Percentiles rank a stretch among this genome's conserved stretches.
These are phyloP conservation scores for Pollenia angustigena DNA, from an alignment of 2,888 invertebrate genomes.

Conservation along the genomic window DNA sequence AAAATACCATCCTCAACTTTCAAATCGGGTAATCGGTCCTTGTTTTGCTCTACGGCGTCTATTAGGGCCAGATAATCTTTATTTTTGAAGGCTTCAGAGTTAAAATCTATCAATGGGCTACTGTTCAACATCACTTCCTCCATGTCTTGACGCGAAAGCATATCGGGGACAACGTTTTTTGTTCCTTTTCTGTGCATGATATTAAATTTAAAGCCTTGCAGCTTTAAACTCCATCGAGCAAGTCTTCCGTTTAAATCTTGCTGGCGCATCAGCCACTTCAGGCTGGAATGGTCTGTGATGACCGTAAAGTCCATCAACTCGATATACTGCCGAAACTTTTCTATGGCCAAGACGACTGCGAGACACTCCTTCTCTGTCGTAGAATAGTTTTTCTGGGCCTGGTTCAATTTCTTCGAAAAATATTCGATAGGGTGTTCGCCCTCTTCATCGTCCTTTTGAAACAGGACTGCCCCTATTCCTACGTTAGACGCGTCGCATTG, in stretches of 20 bases:
- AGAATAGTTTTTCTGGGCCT: constrained; percentile 8
- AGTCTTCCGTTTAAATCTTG: constrained; percentile 63
- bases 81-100: not conserved
- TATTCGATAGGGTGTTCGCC: constrained; percentile 48
- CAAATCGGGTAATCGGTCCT: not conserved
- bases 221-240: constrained; percentile 76
- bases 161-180: constrained; percentile 6
- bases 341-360: constrained; percentile 40
- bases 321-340: constrained; percentile 60
- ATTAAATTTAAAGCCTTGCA: constrained; percentile 72
- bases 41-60: not conserved
- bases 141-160: not conserved
- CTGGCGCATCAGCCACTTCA: constrained; percentile 48
- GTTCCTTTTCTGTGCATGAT: constrained; percentile 73
- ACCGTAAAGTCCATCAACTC: constrained; percentile 59
- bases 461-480: constrained; percentile 44
- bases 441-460: constrained; percentile 46
- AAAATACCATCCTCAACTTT: not conserved
- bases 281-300: constrained; percentile 40
- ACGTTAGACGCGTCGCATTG: constrained; percentile 42
- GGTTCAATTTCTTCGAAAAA: constrained; percentile 42
- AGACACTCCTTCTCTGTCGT: constrained; percentile 36
- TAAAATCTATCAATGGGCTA: not conserved
- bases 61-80: not conserved
- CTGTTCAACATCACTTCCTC: not conserved